Evolutionary conservation across 2,113 vertebrate species (phyloP).

Genomic region (Phylloscopus trochiloides): DNA sequence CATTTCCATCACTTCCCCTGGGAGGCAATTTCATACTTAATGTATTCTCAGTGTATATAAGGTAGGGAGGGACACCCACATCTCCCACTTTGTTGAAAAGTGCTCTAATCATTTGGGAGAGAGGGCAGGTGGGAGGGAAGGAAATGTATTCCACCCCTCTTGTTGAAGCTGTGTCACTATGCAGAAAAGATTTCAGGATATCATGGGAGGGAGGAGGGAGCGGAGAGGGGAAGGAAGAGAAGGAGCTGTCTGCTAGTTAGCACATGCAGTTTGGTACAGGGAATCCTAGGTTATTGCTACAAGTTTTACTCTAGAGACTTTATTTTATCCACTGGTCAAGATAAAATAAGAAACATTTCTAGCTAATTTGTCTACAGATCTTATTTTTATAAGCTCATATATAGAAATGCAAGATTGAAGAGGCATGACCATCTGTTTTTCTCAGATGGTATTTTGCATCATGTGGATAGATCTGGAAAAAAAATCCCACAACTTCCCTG

Average conservation of each 20-base stretch:
- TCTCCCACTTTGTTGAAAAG: conserved; percentile 54
- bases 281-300: background rate
- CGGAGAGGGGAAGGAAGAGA: background rate
- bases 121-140: conserved; percentile 44
- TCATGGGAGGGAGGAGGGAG: background rate
- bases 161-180: conserved; percentile 42
- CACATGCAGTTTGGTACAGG: background rate
- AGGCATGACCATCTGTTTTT: conserved; percentile 20
- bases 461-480: background rate
- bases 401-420: background rate
- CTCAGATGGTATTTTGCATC: conserved; percentile 26
- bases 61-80: conserved; percentile 52
- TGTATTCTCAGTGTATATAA: conserved; percentile 44
- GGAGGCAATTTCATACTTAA: conserved; percentile 57
- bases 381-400: conserved; percentile 17
- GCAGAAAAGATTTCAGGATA: conserved; percentile 45
- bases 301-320: background rate
- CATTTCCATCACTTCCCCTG: conserved; percentile 47
- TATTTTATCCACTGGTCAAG: conserved; percentile 3
- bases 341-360: background rate
- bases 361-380: background rate
- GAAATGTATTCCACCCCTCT: conserved; percentile 59
- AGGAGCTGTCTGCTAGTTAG: background rate
- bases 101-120: conserved; percentile 43
- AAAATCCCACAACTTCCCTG: background rate